Percentiles rank a stretch among this genome's conserved stretches.
Conservation (phyloP, 2,113 vertebrate genomes). For the Apistogramma diplotaenia region DNA sequence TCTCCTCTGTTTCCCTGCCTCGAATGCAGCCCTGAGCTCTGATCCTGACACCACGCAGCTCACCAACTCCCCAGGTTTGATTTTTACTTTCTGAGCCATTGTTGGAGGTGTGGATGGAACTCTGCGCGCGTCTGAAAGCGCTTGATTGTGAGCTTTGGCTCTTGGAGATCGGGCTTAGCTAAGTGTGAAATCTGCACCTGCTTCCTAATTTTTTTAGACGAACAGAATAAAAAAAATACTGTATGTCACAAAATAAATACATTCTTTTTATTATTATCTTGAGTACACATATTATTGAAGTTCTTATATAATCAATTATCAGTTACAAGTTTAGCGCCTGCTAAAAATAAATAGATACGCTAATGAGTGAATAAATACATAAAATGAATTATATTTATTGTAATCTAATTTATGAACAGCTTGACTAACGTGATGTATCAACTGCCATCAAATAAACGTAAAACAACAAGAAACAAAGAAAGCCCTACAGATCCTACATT, state of each 20-base stretch:
- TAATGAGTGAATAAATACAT: neutral
- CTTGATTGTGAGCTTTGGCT: neutral
- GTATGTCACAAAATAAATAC: neutral
- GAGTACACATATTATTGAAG: neutral
- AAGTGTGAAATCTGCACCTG: slow-evolving; percentile 39
- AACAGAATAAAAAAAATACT: neutral
- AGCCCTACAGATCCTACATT: neutral
- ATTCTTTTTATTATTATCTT: neutral
- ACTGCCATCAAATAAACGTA: neutral
- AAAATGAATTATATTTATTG: neutral
- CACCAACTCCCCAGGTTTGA: slow-evolving; percentile 15
- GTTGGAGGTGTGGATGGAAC: neutral
- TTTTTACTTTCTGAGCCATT: neutral
- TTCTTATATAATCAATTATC: neutral
- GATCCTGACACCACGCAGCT: slow-evolving; percentile 16
- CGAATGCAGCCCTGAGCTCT: slow-evolving; percentile 1
- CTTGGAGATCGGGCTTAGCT: neutral
- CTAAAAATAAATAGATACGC: neutral
- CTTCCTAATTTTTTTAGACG: neutral
- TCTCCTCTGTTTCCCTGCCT: slow-evolving; percentile 31
- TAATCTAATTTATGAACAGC: neutral
- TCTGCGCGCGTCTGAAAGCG: neutral
- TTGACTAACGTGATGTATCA: neutral
- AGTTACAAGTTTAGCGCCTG: neutral
- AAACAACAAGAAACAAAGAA: neutral